Conservation (phyloP, 2,797 vertebrate genomes). For the Cichlasoma orientale region DNA sequence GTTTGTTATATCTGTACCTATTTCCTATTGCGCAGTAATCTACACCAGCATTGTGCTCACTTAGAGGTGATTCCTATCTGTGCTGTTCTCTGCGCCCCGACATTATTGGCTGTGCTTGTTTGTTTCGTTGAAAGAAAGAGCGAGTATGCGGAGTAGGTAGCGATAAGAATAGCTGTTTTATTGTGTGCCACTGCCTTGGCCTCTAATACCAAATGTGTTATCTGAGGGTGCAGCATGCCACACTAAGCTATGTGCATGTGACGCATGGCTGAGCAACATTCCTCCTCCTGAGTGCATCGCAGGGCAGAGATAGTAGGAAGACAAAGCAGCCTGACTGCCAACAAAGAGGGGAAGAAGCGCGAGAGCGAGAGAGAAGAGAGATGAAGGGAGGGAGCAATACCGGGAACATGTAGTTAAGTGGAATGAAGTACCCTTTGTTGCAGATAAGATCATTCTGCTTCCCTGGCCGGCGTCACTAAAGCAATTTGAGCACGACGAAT, state of each 20-base stretch:
- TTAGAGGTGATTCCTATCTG: constrained; percentile 22
- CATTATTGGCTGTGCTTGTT: constrained; percentile 38
- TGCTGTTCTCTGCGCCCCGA: constrained; percentile 10
- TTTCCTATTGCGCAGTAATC: constrained; percentile 4
- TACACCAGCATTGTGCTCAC: constrained; percentile 13
- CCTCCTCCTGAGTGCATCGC: constrained; percentile 72
- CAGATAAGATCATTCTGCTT: constrained; percentile 75
- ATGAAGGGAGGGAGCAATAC: constrained; percentile 45
- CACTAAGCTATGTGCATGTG: constrained; percentile 76
- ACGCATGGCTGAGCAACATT: constrained; percentile 75
- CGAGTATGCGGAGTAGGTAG: constrained; percentile 54
- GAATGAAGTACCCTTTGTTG: constrained; percentile 73
- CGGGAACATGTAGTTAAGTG: constrained; percentile 70
- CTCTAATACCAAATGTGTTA: constrained; percentile 77
- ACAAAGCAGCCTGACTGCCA: constrained; percentile 58
- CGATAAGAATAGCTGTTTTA: constrained; percentile 79
- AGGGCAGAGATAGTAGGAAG: constrained; percentile 73
- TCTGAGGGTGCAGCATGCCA: constrained; percentile 75
- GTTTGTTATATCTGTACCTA: background rate
- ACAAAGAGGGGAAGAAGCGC: constrained; percentile 39
- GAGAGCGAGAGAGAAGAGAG: constrained; percentile 35
- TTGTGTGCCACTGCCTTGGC: constrained; percentile 78
- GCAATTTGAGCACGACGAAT: constrained; percentile 53
- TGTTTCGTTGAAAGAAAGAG: constrained; percentile 37
- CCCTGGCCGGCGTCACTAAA: constrained; percentile 58